Percentiles rank a stretch among this genome's conserved stretches.
These are phyloP conservation scores for Spea hammondii DNA, from an alignment of 2,797 vertebrate species.

Conservation along the genomic window DNA sequence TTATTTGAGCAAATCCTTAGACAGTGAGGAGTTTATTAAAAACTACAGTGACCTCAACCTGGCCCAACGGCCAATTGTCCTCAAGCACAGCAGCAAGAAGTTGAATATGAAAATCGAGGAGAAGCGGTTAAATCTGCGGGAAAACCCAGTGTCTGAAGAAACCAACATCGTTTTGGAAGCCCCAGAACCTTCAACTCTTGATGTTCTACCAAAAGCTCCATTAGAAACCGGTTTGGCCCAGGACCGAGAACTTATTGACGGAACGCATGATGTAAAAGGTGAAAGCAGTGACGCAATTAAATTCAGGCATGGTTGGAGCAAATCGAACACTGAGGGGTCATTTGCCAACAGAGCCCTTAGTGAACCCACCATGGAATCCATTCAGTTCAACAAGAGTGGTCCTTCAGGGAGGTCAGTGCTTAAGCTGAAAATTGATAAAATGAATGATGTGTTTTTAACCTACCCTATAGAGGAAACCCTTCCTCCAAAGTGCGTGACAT, in stretches of 20 bases:
- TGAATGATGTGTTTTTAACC: conserved; percentile 49
- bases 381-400: conserved; percentile 31
- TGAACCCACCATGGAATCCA: background rate
- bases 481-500: conserved; percentile 46
- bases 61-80: conserved; percentile 64
- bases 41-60: conserved; percentile 79
- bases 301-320: background rate
- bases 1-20: conserved; percentile 22
- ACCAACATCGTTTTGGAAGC: conserved; percentile 31
- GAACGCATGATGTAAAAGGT: background rate
- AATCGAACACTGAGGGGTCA: background rate
- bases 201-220: conserved; percentile 29
- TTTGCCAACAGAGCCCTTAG: conserved; percentile 18
- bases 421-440: conserved; percentile 57
- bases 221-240: background rate
- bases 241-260: background rate
- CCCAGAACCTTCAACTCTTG: conserved; percentile 62
- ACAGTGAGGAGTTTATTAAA: conserved; percentile 63
- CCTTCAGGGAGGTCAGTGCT: conserved; percentile 60
- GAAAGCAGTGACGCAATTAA: background rate
- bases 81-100: conserved; percentile 43
- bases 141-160: conserved; percentile 1
- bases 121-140: background rate
- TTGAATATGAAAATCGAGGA: background rate
- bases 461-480: conserved; percentile 65